These are phyloP conservation scores for Rynchops niger DNA, from an alignment of 2,113 vertebrate genomes.

Conservation along the genomic window DNA sequence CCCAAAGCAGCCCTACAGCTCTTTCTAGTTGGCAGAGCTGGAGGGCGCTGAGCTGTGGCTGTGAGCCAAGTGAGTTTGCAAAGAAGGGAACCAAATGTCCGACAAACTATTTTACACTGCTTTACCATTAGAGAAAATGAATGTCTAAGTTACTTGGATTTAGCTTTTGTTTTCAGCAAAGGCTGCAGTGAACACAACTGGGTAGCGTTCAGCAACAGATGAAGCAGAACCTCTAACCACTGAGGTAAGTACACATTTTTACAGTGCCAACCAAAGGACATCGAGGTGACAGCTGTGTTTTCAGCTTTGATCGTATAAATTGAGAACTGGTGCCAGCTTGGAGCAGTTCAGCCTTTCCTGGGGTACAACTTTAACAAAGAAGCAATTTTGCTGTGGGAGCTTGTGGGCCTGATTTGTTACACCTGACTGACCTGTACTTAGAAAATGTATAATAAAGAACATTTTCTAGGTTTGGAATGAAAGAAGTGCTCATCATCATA, in stretches of 20 bases:
- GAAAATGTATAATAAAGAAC: not conserved
- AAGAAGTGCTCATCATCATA: not conserved
- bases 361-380: not conserved
- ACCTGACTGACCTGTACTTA: not conserved
- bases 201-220: not conserved
- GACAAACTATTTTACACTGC: not conserved
- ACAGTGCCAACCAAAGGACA: not conserved
- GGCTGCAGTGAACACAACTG: not conserved
- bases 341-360: not conserved
- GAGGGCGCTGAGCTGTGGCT: not conserved
- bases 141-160: not conserved
- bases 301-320: conserved; percentile 23
- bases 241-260: not conserved
- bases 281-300: conserved; percentile 33
- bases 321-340: not conserved
- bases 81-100: not conserved
- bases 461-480: not conserved
- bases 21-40: not conserved
- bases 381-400: not conserved
- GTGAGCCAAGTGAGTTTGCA: not conserved
- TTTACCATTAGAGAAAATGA: not conserved
- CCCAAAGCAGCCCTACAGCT: not conserved
- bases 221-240: conserved; percentile 8
- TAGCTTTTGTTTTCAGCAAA: not conserved
- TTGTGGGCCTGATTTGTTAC: not conserved